Evolutionary conservation across 2,113 vertebrate genomes (phyloP).

Genomic region (Corapipo altera): DNA sequence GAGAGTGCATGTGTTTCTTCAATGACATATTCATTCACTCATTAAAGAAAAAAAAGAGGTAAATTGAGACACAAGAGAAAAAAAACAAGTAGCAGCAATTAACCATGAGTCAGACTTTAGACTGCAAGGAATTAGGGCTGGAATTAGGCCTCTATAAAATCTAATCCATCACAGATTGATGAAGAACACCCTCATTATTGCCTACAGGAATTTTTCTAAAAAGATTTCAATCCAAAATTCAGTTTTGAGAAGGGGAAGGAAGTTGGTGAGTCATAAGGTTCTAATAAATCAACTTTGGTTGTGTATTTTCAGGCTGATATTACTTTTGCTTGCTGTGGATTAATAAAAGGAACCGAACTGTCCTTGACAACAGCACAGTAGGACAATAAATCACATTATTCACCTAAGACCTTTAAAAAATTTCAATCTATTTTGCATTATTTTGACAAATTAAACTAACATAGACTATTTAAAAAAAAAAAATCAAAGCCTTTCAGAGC

Average conservation of each 20-base stretch:
- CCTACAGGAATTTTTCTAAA: not conserved
- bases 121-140: not conserved
- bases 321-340: not conserved
- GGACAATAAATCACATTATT: not conserved
- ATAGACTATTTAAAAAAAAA: not conserved
- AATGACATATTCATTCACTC: not conserved
- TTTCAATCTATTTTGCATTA: not conserved
- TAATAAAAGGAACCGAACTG: not conserved
- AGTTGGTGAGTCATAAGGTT: slow-evolving; percentile 11
- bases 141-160: not conserved
- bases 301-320: not conserved
- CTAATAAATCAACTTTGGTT: not conserved
- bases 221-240: not conserved
- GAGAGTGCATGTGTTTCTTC: not conserved
- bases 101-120: not conserved
- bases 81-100: not conserved
- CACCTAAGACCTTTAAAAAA: not conserved
- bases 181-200: not conserved
- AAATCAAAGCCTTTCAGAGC: not conserved
- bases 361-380: not conserved
- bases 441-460: not conserved
- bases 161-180: not conserved
- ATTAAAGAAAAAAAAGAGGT: not conserved
- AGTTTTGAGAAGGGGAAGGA: not conserved
- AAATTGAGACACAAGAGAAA: not conserved